Percentiles rank a stretch among this genome's conserved stretches.
These are phyloP conservation scores for Panthera tigris DNA, from an alignment of 2,113 vertebrate genomes.

Conservation along the genomic window DNA sequence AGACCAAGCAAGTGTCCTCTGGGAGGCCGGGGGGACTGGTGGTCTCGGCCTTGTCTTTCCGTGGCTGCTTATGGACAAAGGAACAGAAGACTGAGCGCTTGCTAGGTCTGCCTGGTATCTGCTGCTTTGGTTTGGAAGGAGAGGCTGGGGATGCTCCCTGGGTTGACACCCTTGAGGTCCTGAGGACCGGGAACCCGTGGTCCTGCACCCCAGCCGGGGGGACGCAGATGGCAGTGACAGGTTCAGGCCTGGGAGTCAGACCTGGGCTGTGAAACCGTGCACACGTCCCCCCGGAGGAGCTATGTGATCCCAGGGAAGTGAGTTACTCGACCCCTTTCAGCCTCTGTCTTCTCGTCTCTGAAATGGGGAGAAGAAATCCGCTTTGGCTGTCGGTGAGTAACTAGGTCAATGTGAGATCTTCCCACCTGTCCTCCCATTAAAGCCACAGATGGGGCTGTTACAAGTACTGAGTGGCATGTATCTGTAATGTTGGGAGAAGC, in stretches of 20 bases:
- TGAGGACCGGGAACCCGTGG: rapidly evolving
- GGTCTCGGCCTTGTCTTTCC: no score
- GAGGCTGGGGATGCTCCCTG: background rate
- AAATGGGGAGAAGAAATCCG: background rate
- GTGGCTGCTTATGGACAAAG: background rate
- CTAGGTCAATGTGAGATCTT: rapidly evolving
- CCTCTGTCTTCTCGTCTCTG: background rate
- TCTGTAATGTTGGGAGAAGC: background rate
- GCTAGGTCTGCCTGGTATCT: background rate
- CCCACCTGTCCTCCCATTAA: rapidly evolving
- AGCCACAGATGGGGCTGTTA: rapidly evolving
- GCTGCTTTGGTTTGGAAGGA: background rate
- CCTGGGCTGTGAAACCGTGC: rapidly evolving
- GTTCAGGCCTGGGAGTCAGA: background rate
- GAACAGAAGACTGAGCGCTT: background rate
- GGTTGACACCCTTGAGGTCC: background rate
- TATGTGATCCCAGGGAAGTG: background rate
- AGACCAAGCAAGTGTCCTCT: background rate
- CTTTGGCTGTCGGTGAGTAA: rapidly evolving
- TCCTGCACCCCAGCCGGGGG: background rate
- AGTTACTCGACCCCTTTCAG: background rate
- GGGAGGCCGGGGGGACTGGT: background rate
- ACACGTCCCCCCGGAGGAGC: background rate
- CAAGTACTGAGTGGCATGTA: rapidly evolving
- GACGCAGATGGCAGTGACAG: rapidly evolving